phyloP scores from a whole-genome alignment of 2,888 invertebrate genomes.

The Fragum sueziense region DNA sequence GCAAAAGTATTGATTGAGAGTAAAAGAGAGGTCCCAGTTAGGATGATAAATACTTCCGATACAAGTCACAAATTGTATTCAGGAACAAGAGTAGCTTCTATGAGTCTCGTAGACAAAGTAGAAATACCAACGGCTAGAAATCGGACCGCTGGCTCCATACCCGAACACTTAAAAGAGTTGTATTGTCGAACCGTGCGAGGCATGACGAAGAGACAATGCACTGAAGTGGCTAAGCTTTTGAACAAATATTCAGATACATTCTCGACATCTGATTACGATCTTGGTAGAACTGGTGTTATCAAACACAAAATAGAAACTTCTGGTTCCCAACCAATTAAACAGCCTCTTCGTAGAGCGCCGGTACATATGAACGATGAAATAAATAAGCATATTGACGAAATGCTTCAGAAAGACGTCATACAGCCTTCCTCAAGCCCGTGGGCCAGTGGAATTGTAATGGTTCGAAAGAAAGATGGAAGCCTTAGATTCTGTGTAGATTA shows the following conservation, averaged over 20 bases:
- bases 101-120: too few species aligned
- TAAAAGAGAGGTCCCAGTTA: too few species aligned
- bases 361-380: constrained; percentile 32
- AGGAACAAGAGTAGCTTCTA: too few species aligned
- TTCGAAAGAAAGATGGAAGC: constrained; percentile 49
- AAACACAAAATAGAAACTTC: constrained; percentile 19
- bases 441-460: constrained; percentile 43
- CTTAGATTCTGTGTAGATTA: constrained; percentile 52
- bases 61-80: too few species aligned
- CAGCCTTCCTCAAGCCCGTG: too few species aligned
- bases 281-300: constrained; percentile 13
- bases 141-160: too few species aligned
- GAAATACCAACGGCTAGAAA: too few species aligned
- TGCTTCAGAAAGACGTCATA: constrained; percentile 33
- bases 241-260: constrained; percentile 13
- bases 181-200: constrained; percentile 1
- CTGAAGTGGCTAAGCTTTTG: neutral
- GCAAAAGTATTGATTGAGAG: too few species aligned
- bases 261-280: constrained; percentile 15
- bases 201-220: neutral
- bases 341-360: constrained; percentile 31
- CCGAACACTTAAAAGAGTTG: too few species aligned
- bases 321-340: constrained; percentile 18
- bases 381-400: constrained; percentile 37
- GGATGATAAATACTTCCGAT: too few species aligned